Percentiles rank a stretch among this genome's conserved stretches.
These are phyloP conservation scores for Probaryconus sp. DNA, from an alignment of 1,140 invertebrate genomes.

Conservation along the genomic window DNA sequence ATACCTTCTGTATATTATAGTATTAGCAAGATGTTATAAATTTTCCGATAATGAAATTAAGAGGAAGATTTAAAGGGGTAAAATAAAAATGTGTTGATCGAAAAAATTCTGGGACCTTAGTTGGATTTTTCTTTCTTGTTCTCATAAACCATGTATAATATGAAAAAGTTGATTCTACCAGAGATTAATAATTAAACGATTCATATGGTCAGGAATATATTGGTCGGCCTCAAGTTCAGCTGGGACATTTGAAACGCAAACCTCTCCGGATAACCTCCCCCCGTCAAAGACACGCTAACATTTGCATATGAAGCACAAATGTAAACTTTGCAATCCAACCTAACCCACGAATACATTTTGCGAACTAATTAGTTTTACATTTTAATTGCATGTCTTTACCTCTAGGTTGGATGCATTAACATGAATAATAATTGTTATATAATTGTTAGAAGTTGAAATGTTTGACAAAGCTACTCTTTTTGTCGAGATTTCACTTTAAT, in stretches of 20 bases:
- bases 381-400: constrained; percentile 33
- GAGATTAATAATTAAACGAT: constrained; percentile 13
- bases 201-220: constrained; percentile 9
- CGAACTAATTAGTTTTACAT: constrained; percentile 36
- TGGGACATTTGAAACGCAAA: constrained; percentile 14
- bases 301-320: constrained; percentile 31
- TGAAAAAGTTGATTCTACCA: too few relatives aligned
- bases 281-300: constrained; percentile 1
- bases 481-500: constrained; percentile 15
- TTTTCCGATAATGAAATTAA: too few relatives aligned
- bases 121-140: too few relatives aligned
- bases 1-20: too few relatives aligned
- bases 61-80: too few relatives aligned
- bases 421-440: constrained; percentile 29
- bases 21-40: too few relatives aligned
- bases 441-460: constrained; percentile 11
- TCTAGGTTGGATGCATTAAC: constrained; percentile 14
- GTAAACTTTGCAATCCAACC: constrained; percentile 10
- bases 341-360: constrained; percentile 3
- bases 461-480: constrained; percentile 11
- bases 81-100: too few relatives aligned
- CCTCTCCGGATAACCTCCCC: neutral
- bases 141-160: too few relatives aligned
- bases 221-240: neutral
- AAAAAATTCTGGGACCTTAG: too few relatives aligned